These are phyloP conservation scores for Thymelicus acteon DNA, from an alignment of 2,888 invertebrate species.

Conservation along the genomic window DNA sequence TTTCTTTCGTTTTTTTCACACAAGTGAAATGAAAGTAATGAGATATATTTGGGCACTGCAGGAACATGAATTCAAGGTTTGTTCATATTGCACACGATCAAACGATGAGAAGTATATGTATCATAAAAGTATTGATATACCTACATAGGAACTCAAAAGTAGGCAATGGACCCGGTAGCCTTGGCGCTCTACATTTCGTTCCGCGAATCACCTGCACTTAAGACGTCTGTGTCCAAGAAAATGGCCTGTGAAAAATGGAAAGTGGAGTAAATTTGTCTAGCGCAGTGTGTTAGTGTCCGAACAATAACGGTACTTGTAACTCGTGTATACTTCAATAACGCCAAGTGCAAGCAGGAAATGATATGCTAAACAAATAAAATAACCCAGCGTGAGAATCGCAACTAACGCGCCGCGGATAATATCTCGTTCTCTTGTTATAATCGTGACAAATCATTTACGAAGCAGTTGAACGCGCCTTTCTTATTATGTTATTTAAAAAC, in stretches of 20 bases:
- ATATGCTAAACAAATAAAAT: constrained; percentile 55
- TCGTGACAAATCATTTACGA: constrained; percentile 70
- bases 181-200: constrained; percentile 68
- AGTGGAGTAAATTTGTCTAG: constrained; percentile 80
- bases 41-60: no score
- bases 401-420: constrained; percentile 59
- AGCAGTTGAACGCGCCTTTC: constrained; percentile 58
- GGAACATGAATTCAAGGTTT: no score
- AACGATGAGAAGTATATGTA: not conserved
- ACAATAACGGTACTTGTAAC: constrained; percentile 64
- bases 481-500: constrained; percentile 57
- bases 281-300: constrained; percentile 72
- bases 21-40: no score
- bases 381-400: constrained; percentile 66
- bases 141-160: constrained; percentile 64
- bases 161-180: constrained; percentile 63
- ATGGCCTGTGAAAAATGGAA: constrained; percentile 81
- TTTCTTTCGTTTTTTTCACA: no score
- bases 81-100: not conserved
- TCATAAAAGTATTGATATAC: constrained; percentile 45
- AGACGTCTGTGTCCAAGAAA: constrained; percentile 69
- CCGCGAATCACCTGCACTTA: constrained; percentile 70
- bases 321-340: constrained; percentile 54
- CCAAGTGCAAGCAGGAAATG: constrained; percentile 58
- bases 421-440: constrained; percentile 59